These are phyloP conservation scores for Dendronephthya gigantea DNA, from an alignment of 64 coral and sea anemone species.

Conservation along the genomic window DNA sequence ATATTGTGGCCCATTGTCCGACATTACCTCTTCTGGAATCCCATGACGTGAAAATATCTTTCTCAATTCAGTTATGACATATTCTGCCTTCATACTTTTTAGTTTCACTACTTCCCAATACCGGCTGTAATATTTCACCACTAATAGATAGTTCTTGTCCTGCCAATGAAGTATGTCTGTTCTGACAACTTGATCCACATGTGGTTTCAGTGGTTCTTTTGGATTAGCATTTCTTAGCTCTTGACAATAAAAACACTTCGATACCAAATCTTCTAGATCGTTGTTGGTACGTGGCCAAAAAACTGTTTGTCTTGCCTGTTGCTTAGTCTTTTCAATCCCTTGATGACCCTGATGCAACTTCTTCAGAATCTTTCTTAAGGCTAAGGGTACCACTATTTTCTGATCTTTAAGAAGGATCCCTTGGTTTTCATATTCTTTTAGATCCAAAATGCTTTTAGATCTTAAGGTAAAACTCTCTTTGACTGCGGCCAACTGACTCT, in stretches of 20 bases:
- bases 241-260: too few relatives aligned
- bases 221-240: background rate
- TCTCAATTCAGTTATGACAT: background rate
- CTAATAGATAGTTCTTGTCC: slow-evolving; percentile 18
- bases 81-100: background rate
- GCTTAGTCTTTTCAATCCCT: too few relatives aligned
- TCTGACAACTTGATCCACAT: background rate
- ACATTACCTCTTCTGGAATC: background rate
- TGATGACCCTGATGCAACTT: too few relatives aligned
- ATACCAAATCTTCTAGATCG: too few relatives aligned
- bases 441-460: background rate
- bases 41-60: background rate
- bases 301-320: too few relatives aligned
- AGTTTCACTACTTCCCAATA: slow-evolving; percentile 15
- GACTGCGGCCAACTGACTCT: background rate
- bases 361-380: too few relatives aligned
- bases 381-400: background rate
- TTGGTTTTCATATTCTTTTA: background rate
- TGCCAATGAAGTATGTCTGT: background rate
- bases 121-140: background rate
- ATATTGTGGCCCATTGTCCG: slow-evolving; percentile 25
- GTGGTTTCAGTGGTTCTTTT: background rate
- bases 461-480: background rate
- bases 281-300: too few relatives aligned
- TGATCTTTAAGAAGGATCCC: background rate